Evolutionary conservation across 2,113 vertebrate genomes (phyloP).

Genomic region (Ameiurus melas): DNA sequence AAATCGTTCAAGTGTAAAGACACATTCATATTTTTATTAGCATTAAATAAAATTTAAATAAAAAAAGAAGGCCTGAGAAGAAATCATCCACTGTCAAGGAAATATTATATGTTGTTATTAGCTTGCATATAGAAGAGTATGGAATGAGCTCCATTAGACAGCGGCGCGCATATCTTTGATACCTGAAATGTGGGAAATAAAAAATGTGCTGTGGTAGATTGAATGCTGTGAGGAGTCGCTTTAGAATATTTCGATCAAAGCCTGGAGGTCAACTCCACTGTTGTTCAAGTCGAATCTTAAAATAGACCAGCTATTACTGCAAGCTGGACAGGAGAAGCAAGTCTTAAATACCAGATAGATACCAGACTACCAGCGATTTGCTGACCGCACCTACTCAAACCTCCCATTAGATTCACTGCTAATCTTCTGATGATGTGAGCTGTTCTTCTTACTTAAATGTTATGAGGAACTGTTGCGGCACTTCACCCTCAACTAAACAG

Average conservation of each 20-base stretch:
- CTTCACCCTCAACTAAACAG: not conserved
- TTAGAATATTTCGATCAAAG: not conserved
- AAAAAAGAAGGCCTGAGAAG: too few species aligned
- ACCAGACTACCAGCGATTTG: not conserved
- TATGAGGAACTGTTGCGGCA: not conserved
- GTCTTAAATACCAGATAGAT: not conserved
- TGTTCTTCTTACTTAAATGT: not conserved
- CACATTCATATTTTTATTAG: not conserved
- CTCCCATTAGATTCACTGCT: not conserved
- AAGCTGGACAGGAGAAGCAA: not conserved
- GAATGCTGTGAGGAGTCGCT: not conserved
- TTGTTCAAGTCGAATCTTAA: not conserved
- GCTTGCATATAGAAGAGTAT: too few species aligned
- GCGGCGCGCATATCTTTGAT: too few species aligned
- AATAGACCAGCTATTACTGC: not conserved
- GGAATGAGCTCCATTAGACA: too few species aligned
- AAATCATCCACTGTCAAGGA: too few species aligned
- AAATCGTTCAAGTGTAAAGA: not conserved
- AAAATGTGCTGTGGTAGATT: too few species aligned
- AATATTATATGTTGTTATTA: too few species aligned
- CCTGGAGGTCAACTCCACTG: not conserved
- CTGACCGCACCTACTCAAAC: not conserved
- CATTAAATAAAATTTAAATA: too few species aligned
- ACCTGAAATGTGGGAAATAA: too few species aligned
- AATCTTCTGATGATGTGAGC: not conserved